Percentiles rank a stretch among this genome's conserved stretches.
phyloP scores from a whole-genome alignment of 1,140 invertebrate genomes.

The Cardiocondyla obscurior region DNA sequence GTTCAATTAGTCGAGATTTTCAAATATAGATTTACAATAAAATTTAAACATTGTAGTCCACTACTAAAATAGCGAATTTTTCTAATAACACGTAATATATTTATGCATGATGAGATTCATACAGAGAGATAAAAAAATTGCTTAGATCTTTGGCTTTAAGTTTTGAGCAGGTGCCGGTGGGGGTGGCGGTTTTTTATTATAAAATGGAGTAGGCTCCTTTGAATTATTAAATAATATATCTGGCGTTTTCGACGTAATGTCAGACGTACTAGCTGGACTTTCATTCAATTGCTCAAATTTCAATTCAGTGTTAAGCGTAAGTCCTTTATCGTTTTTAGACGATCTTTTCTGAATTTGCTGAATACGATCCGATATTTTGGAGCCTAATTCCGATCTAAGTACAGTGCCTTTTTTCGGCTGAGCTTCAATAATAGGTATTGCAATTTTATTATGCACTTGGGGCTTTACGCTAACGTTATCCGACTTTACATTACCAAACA shows the following conservation, averaged over 20 bases:
- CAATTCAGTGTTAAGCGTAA: slow-evolving; percentile 79
- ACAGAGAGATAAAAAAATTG: not conserved
- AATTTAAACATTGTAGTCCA: not conserved
- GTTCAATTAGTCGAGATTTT: not conserved
- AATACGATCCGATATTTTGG: slow-evolving; percentile 73
- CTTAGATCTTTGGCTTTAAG: slow-evolving; percentile 76
- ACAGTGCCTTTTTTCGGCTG: slow-evolving; percentile 56
- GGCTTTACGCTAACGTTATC: not conserved
- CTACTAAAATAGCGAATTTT: not conserved
- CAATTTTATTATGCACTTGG: not conserved
- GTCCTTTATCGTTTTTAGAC: slow-evolving; percentile 81
- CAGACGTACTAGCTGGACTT: slow-evolving; percentile 63
- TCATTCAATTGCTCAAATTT: slow-evolving; percentile 74
- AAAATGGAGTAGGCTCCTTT: slow-evolving; percentile 72
- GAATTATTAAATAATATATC: slow-evolving; percentile 63
- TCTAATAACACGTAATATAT: slow-evolving; percentile 13
- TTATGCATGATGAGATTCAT: slow-evolving; percentile 6
- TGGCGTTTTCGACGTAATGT: slow-evolving; percentile 66
- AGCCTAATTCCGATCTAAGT: slow-evolving; percentile 67
- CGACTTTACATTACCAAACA: slow-evolving; percentile 28
- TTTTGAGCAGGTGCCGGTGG: slow-evolving; percentile 77
- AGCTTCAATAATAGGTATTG: not conserved
- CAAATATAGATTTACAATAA: not conserved
- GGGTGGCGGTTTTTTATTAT: slow-evolving; percentile 81
- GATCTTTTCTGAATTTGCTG: slow-evolving; percentile 71